Conservation (phyloP, 2,113 vertebrate species). For the Ochotona princeps region DNA sequence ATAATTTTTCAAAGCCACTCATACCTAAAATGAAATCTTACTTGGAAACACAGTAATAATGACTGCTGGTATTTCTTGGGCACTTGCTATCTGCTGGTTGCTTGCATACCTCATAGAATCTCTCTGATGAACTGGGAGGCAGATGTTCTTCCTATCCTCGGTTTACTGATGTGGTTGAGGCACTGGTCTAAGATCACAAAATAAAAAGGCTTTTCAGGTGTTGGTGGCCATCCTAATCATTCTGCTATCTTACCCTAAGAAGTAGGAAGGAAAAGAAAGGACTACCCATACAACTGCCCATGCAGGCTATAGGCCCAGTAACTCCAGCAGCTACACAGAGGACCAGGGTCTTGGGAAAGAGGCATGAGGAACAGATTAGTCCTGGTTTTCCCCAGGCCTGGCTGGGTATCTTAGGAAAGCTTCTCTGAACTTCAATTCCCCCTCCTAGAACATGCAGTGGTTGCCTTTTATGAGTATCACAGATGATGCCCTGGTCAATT, state of each 20-base stretch:
- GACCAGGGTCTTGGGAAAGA: not conserved
- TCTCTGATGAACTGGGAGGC: not conserved
- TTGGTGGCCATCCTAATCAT: not conserved
- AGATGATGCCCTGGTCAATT: not conserved
- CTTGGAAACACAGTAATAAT: not conserved
- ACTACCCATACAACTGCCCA: not conserved
- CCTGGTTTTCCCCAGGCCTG: not conserved
- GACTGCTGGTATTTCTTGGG: not conserved
- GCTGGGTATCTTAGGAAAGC: not conserved
- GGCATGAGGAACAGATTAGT: not conserved
- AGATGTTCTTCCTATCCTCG: rapidly evolving
- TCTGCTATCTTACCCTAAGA: no score
- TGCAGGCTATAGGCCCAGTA: no score
- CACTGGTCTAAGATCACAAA: not conserved
- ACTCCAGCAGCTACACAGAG: not conserved
- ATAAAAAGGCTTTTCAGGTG: not conserved
- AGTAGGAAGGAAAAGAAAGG: not conserved
- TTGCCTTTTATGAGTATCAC: not conserved
- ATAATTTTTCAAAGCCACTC: no score
- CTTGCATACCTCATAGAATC: not conserved
- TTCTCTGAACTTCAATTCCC: not conserved
- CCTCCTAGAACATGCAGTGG: not conserved
- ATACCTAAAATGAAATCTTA: not conserved
- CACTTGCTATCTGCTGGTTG: not conserved
- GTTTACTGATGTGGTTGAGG: not conserved